A percentile compares a stretch with the other conserved stretches of the same genome.
Evolutionary conservation across 2,888 invertebrate species (phyloP).

Genomic region (Sepiola atlantica): DNA sequence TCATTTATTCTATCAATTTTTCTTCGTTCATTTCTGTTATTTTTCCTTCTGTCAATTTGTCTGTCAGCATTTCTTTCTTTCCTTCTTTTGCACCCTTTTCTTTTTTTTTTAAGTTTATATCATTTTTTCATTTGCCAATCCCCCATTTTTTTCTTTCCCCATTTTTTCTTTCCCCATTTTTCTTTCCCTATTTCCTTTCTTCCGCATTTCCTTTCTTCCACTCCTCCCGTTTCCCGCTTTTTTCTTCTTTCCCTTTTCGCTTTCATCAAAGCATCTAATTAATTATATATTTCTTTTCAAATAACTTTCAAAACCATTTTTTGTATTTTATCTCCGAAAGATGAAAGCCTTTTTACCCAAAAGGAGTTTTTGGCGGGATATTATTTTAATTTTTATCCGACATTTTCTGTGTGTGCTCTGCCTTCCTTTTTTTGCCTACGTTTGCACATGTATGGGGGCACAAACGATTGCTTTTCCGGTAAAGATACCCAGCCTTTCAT

Average conservation of each 20-base stretch:
- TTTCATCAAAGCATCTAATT: not conserved
- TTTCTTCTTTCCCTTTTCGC: not conserved
- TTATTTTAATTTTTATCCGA: too few species aligned
- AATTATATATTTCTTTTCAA: not conserved
- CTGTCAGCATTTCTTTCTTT: not conserved
- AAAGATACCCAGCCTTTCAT: too few species aligned
- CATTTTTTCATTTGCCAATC: not conserved
- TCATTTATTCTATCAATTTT: not conserved
- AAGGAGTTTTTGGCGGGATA: too few species aligned
- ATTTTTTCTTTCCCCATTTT: not conserved
- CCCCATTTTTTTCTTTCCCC: not conserved
- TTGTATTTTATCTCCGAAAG: too few species aligned
- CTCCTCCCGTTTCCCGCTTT: not conserved
- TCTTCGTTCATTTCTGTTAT: not conserved
- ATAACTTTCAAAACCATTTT: not conserved
- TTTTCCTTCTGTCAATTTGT: not conserved
- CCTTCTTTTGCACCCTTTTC: too few species aligned
- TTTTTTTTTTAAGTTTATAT: not conserved
- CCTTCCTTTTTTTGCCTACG: too few species aligned
- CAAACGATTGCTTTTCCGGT: too few species aligned
- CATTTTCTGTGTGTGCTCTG: too few species aligned
- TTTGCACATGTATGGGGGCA: too few species aligned
- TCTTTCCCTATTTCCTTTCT: too few species aligned
- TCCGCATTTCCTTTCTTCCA: not conserved
- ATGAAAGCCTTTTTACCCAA: too few species aligned